Conservation (phyloP, 1,140 invertebrate genomes). For the Eumaeus atala region DNA sequence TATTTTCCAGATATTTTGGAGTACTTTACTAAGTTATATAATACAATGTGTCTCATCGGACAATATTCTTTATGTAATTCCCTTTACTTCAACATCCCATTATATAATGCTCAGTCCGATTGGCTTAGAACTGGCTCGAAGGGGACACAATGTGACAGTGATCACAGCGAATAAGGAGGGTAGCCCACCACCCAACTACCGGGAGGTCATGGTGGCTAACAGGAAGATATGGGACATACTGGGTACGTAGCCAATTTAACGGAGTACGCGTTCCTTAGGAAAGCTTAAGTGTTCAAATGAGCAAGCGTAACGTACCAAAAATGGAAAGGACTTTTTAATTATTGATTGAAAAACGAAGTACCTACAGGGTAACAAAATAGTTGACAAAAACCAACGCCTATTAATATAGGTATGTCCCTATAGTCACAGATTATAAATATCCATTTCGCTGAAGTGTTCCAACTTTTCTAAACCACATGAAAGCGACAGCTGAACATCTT, state of each 20-base stretch:
- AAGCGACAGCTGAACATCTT: background rate
- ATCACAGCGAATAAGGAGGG: constrained; percentile 38
- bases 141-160: constrained; percentile 66
- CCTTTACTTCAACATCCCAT: constrained; percentile 52
- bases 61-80: constrained; percentile 36
- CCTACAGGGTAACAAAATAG: too few relatives aligned
- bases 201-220: constrained; percentile 27
- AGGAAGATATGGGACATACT: constrained; percentile 24
- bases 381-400: too few relatives aligned
- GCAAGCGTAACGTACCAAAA: too few relatives aligned
- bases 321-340: too few relatives aligned
- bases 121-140: constrained; percentile 46
- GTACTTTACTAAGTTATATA: background rate
- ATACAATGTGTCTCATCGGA: constrained; percentile 1
- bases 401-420: too few relatives aligned
- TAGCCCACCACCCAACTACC: constrained; percentile 25
- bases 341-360: too few relatives aligned
- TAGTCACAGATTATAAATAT: too few relatives aligned
- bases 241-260: too few relatives aligned
- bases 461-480: background rate
- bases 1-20: background rate
- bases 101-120: constrained; percentile 48
- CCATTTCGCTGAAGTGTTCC: too few relatives aligned
- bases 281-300: too few relatives aligned
- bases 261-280: too few relatives aligned